Conservation (phyloP, 1,140 invertebrate species). For the Tetranychus cinnabarinus region DNA sequence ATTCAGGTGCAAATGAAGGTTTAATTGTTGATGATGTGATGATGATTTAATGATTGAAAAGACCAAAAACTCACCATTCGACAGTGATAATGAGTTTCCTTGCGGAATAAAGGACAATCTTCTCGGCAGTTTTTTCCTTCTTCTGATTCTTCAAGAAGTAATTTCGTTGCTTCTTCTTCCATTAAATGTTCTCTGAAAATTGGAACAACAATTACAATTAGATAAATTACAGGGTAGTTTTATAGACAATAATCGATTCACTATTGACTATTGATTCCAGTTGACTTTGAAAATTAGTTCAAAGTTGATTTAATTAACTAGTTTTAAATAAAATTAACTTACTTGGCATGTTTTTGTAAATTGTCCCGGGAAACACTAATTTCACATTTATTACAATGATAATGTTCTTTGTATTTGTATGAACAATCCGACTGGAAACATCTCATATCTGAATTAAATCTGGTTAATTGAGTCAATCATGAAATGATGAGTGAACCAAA, state of each 20-base stretch:
- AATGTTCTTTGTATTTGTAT: neutral
- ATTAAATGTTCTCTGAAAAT: constrained; percentile 4
- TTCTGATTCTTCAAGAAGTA: constrained; percentile 7
- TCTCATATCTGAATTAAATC: neutral
- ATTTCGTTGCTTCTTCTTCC: constrained; percentile 6
- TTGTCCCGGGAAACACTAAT: neutral
- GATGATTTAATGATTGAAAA: too few relatives aligned
- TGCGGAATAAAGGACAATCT: constrained; percentile 32
- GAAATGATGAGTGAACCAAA: neutral
- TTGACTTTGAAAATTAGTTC: too few relatives aligned
- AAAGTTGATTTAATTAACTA: too few relatives aligned
- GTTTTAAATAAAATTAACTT: neutral
- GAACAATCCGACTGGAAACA: neutral
- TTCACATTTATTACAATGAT: constrained; percentile 2
- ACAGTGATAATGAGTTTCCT: constrained; percentile 64
- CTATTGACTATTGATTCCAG: too few relatives aligned
- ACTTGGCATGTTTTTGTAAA: constrained; percentile 8
- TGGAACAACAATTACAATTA: too few relatives aligned
- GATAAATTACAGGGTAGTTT: too few relatives aligned
- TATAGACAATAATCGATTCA: too few relatives aligned
- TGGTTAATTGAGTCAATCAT: neutral
- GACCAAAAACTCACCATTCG: constrained; percentile 23
- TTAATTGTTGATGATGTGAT: too few relatives aligned
- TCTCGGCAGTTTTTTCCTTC: constrained; percentile 3
- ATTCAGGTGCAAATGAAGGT: too few relatives aligned